Percentiles rank a stretch among this genome's conserved stretches.
phyloP scores from a whole-genome alignment of 1,140 invertebrate species.

The Cyrtorhinus lividipennis region DNA sequence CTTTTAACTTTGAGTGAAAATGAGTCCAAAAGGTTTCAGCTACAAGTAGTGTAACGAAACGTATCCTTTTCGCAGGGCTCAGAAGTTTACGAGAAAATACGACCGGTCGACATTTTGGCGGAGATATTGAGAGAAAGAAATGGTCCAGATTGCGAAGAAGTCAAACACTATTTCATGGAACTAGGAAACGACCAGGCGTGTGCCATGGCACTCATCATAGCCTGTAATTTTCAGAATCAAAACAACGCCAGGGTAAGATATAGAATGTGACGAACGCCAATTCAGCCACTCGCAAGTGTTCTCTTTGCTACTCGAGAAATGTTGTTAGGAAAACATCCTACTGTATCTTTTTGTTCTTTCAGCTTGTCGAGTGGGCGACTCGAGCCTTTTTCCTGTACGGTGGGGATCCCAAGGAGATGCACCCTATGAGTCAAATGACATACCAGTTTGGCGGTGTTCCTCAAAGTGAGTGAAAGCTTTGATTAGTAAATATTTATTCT shows the following conservation, averaged over 20 bases:
- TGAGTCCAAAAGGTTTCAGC: constrained; percentile 25
- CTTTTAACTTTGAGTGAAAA: no score
- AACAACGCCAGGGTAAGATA: no score
- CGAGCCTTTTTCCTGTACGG: constrained; percentile 87
- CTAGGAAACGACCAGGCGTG: constrained; percentile 76
- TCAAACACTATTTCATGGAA: constrained; percentile 71
- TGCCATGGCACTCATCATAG: constrained; percentile 71
- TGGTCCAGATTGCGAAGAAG: constrained; percentile 67
- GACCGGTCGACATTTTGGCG: constrained; percentile 71
- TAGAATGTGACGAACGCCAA: no score
- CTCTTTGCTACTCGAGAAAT: no score
- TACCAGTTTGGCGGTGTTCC: not conserved
- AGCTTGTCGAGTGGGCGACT: constrained; percentile 69
- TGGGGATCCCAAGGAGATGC: constrained; percentile 42
- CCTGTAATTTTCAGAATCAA: constrained; percentile 51
- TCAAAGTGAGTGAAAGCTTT: constrained; percentile 5
- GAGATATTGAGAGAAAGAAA: constrained; percentile 64
- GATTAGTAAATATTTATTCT: constrained; percentile 13
- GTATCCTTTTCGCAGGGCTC: constrained; percentile 42
- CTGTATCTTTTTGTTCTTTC: no score
- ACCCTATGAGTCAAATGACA: constrained; percentile 18
- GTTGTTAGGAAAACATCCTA: no score
- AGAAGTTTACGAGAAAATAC: constrained; percentile 64
- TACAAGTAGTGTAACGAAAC: no score
- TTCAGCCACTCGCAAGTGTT: no score